A percentile compares a stretch with the other conserved stretches of the same genome.
These are phyloP conservation scores for Cheilosia impressa DNA, from an alignment of 2,888 invertebrate genomes.

Conservation along the genomic window DNA sequence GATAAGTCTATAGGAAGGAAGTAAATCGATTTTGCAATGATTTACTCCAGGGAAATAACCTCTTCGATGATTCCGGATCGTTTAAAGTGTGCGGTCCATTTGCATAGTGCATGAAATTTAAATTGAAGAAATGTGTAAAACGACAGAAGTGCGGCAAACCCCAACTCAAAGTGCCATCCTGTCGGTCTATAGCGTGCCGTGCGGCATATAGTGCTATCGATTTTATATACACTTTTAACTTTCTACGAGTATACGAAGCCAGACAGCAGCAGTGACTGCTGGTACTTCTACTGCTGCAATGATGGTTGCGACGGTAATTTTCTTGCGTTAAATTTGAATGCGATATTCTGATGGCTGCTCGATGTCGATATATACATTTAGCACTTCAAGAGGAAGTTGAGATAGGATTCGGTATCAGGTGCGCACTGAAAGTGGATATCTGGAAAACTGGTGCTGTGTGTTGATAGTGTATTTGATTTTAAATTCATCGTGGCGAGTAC, in stretches of 20 bases:
- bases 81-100: conserved; percentile 70
- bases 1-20: conserved; percentile 64
- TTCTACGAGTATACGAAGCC: conserved; percentile 13
- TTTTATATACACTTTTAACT: conserved; percentile 49
- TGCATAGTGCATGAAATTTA: conserved; percentile 73
- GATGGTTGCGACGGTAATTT: conserved; percentile 51
- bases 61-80: conserved; percentile 71
- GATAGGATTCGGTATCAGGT: conserved; percentile 45
- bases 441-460: neutral
- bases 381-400: conserved; percentile 26
- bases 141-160: conserved; percentile 56
- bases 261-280: conserved; percentile 17
- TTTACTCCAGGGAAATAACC: conserved; percentile 72
- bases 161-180: conserved; percentile 47
- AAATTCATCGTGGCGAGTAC: neutral
- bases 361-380: conserved; percentile 3
- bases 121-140: conserved; percentile 73
- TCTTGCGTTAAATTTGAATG: conserved; percentile 59
- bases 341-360: conserved; percentile 44
- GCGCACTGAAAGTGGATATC: conserved; percentile 39
- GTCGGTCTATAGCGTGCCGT: conserved; percentile 37
- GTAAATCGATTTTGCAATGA: conserved; percentile 72
- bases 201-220: conserved; percentile 43
- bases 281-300: conserved; percentile 14
- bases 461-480: conserved; percentile 4